phyloP scores from a whole-genome alignment of 1,140 invertebrate genomes.

The Ridgeia piscesae region DNA sequence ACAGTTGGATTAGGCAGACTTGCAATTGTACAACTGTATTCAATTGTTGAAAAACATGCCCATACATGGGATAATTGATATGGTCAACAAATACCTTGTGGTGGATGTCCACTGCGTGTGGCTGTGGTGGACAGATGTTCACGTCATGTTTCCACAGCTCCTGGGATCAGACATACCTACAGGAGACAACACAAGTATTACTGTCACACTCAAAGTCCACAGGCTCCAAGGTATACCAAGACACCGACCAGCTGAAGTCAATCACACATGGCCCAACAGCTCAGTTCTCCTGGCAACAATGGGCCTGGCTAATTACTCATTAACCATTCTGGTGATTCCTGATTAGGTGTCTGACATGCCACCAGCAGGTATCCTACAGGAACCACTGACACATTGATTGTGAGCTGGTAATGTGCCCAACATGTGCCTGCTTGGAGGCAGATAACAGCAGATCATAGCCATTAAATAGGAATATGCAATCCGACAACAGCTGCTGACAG shows the following conservation, averaged over 20 bases:
- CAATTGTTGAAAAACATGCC: too few species aligned
- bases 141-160: not conserved
- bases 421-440: not conserved
- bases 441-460: not conserved
- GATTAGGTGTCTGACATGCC: not conserved
- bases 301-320: too few species aligned
- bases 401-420: not conserved
- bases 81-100: slow-evolving; percentile 1
- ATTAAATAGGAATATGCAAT: not conserved
- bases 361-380: not conserved
- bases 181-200: not conserved
- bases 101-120: not conserved
- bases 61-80: not conserved
- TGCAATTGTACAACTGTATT: too few species aligned
- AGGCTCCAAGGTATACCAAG: not conserved
- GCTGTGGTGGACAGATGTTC: not conserved
- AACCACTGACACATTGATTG: not conserved
- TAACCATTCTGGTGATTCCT: not conserved
- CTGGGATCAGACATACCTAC: not conserved
- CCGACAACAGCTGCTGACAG: not conserved
- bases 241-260: not conserved
- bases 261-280: not conserved
- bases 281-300: not conserved
- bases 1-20: too few species aligned
- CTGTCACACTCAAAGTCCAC: not conserved